phyloP scores from a whole-genome alignment of 2,888 invertebrate species.

The Salticus scenicus region DNA sequence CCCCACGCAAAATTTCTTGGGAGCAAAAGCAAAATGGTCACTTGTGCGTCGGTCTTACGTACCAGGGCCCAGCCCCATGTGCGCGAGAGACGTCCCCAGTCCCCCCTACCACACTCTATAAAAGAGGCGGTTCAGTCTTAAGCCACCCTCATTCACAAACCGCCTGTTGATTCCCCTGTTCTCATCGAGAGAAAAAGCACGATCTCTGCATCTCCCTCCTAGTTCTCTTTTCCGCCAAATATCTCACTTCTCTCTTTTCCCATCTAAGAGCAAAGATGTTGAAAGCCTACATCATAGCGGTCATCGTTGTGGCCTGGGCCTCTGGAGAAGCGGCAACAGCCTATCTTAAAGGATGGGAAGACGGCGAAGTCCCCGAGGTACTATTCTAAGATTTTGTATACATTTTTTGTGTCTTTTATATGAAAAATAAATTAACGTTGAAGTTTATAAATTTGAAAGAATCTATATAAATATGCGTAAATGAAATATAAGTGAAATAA shows the following conservation, averaged over 20 bases:
- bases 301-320: constrained; percentile 45
- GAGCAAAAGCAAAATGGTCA: neutral
- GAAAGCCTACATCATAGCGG: constrained; percentile 28
- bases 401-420: too few species aligned
- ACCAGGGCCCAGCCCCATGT: neutral
- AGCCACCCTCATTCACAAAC: constrained; percentile 28
- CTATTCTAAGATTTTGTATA: too few species aligned
- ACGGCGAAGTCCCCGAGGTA: constrained; percentile 49
- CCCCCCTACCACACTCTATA: constrained; percentile 27
- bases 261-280: constrained; percentile 13
- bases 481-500: too few species aligned
- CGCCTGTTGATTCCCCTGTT: constrained; percentile 42
- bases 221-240: neutral
- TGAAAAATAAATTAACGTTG: too few species aligned
- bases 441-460: too few species aligned
- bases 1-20: neutral
- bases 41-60: neutral
- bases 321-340: constrained; percentile 42
- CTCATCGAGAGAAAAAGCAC: neutral
- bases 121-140: constrained; percentile 12
- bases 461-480: too few species aligned
- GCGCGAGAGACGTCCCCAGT: constrained; percentile 18
- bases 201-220: neutral
- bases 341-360: constrained; percentile 50
- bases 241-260: neutral